Base-by-base conservation (phyloP, 2,888 invertebrate species). In the Rhagonycha lutea region DNA sequence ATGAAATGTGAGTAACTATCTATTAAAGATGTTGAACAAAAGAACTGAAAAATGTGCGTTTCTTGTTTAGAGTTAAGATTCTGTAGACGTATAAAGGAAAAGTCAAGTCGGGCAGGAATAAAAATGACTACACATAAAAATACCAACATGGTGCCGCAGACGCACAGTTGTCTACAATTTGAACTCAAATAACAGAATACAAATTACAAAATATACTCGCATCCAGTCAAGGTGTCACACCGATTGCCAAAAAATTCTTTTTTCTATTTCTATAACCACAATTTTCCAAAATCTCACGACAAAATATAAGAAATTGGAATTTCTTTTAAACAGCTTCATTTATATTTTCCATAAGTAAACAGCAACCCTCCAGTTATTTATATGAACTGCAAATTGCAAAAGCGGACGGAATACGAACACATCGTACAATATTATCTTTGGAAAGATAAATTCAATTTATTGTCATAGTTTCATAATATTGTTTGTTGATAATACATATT, bases 101-200 rank as follows among this genome's bases (percentile, higher is more conserved):
- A 83, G 82, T 83, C 82, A 80, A 82, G 81, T 80, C 78, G 78
- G 71, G 79, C 78, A 82, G 78, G 82, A 82, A 84, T 84, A 84
- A 84, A 84, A 84, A 83, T 83, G 81, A 79, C 80, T 81, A 69
- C 80, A 81, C 83, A 83, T 83, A 84, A 84, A 84, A 82, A 82
- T 81, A 81, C 79, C 79, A 78, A 79, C 80, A 79, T 80, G 80
- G 80, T 79, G 79, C 80, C 81, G 80, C 79, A 79, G 71, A 79
- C 79, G 79, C 81, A 81, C 80, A 81, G 78, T 81, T 79, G 81
- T 80, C 81, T 83, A 79, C 78, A 77, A 78, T 80, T 79, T 78
- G 72, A 68, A 76, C 61, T 74, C 70, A 75, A 69, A 73, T 75
- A 69, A 68, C 79, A 72, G 83, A 81, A 83, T 83, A 83, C 83